phyloP scores from a whole-genome alignment of 2,113 vertebrate genomes.

The Morphnarchus princeps region DNA sequence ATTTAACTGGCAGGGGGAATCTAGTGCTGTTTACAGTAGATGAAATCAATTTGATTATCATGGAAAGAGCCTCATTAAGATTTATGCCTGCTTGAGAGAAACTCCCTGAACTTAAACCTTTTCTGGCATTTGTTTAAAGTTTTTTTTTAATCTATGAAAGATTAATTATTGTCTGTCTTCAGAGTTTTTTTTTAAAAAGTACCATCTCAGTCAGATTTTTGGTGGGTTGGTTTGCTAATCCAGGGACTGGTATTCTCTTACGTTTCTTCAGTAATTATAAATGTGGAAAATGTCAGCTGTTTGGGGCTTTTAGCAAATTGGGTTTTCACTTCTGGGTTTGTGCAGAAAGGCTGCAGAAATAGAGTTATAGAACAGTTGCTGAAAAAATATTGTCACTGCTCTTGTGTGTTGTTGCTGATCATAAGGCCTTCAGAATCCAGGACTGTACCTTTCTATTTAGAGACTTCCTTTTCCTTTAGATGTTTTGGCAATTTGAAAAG shows the following conservation, averaged over 20 bases:
- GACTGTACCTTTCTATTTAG: conserved; percentile 1
- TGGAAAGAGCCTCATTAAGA: neutral
- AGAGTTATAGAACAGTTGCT: neutral
- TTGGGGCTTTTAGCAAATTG: neutral
- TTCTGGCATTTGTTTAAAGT: neutral
- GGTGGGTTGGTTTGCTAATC: neutral
- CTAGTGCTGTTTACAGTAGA: neutral
- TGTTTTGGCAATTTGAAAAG: neutral
- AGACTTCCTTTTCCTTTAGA: conserved; percentile 24
- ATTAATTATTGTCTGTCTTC: neutral
- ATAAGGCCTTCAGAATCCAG: neutral
- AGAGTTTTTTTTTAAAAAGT: neutral
- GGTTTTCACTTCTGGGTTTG: neutral
- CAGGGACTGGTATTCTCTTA: neutral
- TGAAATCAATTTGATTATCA: neutral
- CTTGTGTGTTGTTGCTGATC: neutral
- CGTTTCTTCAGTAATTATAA: neutral
- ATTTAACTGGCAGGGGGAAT: neutral
- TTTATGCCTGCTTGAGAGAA: neutral
- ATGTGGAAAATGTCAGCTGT: neutral
- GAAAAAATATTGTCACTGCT: neutral
- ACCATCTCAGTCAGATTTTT: neutral
- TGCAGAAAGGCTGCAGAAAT: neutral
- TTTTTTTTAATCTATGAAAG: neutral
- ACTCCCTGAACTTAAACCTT: neutral